Conservation (phyloP, 2,797 vertebrate genomes). For the Brachymystax lenok region DNA sequence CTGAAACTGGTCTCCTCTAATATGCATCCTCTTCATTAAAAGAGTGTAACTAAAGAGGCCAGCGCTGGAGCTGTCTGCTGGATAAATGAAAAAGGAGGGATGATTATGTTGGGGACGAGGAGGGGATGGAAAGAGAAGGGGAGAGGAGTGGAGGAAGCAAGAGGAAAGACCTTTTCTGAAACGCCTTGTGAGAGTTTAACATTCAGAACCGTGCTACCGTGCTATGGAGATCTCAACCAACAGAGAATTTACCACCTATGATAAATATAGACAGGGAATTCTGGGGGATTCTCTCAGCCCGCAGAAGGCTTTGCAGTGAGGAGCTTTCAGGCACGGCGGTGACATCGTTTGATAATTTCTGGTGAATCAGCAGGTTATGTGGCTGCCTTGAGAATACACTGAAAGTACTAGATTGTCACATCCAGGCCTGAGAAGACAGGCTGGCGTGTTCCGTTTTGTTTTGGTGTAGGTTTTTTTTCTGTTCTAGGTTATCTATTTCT, state of each 20-base stretch:
- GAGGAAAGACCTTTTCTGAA: conserved; percentile 4
- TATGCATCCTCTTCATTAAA: conserved; percentile 68
- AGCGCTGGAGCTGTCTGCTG: conserved; percentile 53
- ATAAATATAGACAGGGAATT: conserved; percentile 13
- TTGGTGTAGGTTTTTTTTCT: no score
- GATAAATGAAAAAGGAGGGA: conserved; percentile 64
- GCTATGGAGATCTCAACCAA: neutral
- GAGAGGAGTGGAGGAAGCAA: neutral
- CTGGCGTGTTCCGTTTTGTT: no score
- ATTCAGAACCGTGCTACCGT: neutral
- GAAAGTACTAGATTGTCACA: neutral
- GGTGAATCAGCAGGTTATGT: conserved; percentile 56
- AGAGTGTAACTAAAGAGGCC: conserved; percentile 68
- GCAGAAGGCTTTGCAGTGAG: conserved; percentile 3
- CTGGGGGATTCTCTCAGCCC: conserved; percentile 2
- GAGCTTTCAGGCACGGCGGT: conserved; percentile 19
- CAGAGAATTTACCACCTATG: neutral
- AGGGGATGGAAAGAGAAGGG: conserved; percentile 17
- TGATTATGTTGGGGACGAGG: conserved; percentile 56
- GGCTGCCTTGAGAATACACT: neutral
- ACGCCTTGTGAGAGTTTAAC: neutral
- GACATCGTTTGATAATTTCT: conserved; percentile 40
- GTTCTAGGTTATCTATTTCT: no score
- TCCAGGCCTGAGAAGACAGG: no score
- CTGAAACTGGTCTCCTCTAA: conserved; percentile 59